Percentiles rank a stretch among this genome's conserved stretches.
phyloP scores from a whole-genome alignment of 2,797 vertebrate species.

The Pantherophis vulpinus region DNA sequence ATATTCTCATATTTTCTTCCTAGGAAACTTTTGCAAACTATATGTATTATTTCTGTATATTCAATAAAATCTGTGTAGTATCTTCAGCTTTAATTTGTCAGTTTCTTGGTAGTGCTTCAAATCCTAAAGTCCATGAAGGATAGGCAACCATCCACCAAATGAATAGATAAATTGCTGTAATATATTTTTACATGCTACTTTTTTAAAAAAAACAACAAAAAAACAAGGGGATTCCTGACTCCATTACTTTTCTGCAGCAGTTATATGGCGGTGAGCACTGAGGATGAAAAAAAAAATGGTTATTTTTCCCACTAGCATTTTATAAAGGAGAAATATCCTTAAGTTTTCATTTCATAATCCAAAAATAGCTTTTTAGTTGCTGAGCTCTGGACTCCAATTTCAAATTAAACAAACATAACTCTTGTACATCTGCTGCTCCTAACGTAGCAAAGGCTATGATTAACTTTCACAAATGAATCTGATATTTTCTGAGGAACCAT shows the following conservation, averaged over 20 bases:
- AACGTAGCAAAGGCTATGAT: conserved; percentile 12
- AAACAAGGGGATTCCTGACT: background rate
- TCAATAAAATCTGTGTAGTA: background rate
- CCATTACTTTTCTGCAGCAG: background rate
- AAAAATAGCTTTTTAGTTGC: conserved; percentile 35
- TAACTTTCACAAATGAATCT: background rate
- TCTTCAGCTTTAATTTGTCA: background rate
- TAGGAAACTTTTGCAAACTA: background rate
- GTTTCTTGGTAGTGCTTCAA: background rate
- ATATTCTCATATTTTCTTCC: background rate
- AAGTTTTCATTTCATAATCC: conserved; percentile 23
- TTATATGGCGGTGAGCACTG: background rate
- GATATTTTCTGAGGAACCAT: conserved; percentile 11
- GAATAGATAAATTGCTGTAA: background rate
- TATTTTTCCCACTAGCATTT: background rate
- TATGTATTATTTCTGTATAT: background rate
- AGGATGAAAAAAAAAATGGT: conserved; percentile 20
- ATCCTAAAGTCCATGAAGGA: background rate
- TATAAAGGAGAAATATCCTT: conserved; percentile 18
- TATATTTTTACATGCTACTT: background rate
- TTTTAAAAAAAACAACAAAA: background rate
- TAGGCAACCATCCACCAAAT: background rate
- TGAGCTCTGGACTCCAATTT: background rate
- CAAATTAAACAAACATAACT: conserved; percentile 25
- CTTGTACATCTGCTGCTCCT: background rate